These are phyloP conservation scores for Plutomurus gul DNA, from an alignment of 1,140 invertebrate genomes.

Conservation along the genomic window DNA sequence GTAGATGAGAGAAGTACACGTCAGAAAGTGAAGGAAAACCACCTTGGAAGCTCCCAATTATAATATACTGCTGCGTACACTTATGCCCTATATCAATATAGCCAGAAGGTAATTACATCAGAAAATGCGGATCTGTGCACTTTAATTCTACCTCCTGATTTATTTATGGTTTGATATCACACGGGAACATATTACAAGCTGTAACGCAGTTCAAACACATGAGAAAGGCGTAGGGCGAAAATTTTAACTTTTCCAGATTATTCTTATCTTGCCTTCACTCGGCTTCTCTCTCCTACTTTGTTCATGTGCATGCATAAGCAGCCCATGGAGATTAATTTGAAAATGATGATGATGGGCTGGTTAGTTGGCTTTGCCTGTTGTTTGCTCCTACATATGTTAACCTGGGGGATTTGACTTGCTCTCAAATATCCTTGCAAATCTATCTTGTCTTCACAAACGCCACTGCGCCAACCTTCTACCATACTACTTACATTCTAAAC, in stretches of 20 bases:
- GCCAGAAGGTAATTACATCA: constrained; percentile 9
- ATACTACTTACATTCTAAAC: no score
- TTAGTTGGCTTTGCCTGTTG: constrained; percentile 1
- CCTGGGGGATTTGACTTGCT: constrained; percentile 8
- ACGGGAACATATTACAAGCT: constrained; percentile 12
- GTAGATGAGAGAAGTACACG: not conserved
- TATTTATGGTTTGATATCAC: constrained; percentile 25
- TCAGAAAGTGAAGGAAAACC: constrained; percentile 13
- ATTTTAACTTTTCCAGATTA: constrained; percentile 15
- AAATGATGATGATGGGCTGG: constrained; percentile 25
- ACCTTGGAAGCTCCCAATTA: not conserved
- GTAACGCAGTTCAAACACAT: constrained; percentile 3
- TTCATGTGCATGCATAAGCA: constrained; percentile 23
- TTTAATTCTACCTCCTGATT: constrained; percentile 12
- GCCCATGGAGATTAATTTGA: constrained; percentile 28
- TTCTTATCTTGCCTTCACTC: not conserved
- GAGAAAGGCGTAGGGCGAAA: constrained; percentile 13
- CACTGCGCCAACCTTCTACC: no score
- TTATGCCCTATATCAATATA: not conserved
- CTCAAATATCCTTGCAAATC: constrained; percentile 10
- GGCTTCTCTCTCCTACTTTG: not conserved
- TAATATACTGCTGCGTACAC: not conserved
- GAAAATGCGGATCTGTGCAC: constrained; percentile 25
- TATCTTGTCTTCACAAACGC: not conserved
- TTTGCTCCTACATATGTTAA: constrained; percentile 9